A percentile compares a stretch with the other conserved stretches of the same genome.
These are phyloP conservation scores for Amorpha juglandis DNA, from an alignment of 2,888 invertebrate genomes.

Conservation along the genomic window DNA sequence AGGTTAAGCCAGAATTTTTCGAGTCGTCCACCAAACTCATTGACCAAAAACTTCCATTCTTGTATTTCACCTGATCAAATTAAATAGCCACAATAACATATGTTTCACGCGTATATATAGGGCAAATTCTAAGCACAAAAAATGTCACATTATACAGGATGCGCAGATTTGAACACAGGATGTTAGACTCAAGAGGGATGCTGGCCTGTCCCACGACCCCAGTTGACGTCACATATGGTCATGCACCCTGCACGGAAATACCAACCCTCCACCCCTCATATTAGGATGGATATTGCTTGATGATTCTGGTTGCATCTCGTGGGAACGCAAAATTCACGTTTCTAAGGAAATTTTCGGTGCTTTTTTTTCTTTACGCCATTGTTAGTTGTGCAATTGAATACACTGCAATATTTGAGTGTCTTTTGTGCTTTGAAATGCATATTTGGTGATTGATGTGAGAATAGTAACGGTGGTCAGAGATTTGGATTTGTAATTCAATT, in stretches of 20 bases:
- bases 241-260: constrained; percentile 39
- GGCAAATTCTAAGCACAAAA: neutral
- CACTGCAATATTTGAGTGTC: constrained; percentile 41
- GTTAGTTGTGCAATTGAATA: constrained; percentile 34
- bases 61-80: neutral
- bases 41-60: neutral
- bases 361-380: constrained; percentile 43
- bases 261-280: constrained; percentile 33
- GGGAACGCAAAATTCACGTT: constrained; percentile 73
- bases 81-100: neutral
- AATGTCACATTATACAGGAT: constrained; percentile 54
- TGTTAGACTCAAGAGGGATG: constrained; percentile 76
- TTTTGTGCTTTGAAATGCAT: constrained; percentile 24
- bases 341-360: constrained; percentile 68
- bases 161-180: constrained; percentile 71
- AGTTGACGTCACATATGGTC: constrained; percentile 67
- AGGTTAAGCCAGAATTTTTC: no score
- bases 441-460: constrained; percentile 25
- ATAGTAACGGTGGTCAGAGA: neutral
- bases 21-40: neutral
- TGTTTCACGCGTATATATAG: neutral
- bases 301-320: constrained; percentile 54
- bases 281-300: constrained; percentile 36
- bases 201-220: constrained; percentile 80
- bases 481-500: neutral